Evolutionary conservation across 2,797 vertebrate species (phyloP), one percentile per base, ranked within the genome.

Genomic region (Eulemur mongoz): DNA sequence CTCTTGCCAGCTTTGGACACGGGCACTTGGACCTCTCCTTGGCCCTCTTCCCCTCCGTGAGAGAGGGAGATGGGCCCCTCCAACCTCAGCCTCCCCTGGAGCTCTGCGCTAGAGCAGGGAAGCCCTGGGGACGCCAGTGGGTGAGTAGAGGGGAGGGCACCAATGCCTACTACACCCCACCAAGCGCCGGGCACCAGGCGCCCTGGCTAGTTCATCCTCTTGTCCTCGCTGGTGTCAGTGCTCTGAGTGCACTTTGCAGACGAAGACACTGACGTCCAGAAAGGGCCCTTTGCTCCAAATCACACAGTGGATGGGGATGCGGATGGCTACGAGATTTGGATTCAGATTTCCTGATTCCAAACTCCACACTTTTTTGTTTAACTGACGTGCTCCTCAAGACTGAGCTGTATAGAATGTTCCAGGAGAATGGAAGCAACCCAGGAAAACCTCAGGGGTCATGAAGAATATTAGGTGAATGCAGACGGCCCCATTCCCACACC

Each of bases 51-150:
- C 40, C 15, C 40, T 81, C 45, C 11, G 2, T 32, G 35, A 81
- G 69, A 81, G 20, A 14, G 22, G 40, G 22, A 43, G 40, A 12
- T 12, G 32, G 35, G 2, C 6, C 63, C 22, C 15, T 35, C 5
- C 35, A 52, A 40, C 35, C 18, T 70, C 70, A 18, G 32, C 52
- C 63, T 43, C 27, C 48, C n/a, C 25, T 43, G 27, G 50, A 73
- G 67, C 18, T 43, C n/a, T 69, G 5, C 0, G 1, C n/a, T 38
- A 45, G 32, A 63, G 43, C 40, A 27, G 38, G 38, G 50, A 40
- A 54, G 35, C 40, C 3, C 0, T 6, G 18, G 23, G 4, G 52
- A 8, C 1, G 5, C 5, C 22, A 9, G 8, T 12, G 27, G 2
- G 43, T 59, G 30, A 40, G n/a, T 12, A 27, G 35, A n/a, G 23